Evolutionary conservation across 2,797 vertebrate species (phyloP).

Genomic region (Garrulus glandarius): DNA sequence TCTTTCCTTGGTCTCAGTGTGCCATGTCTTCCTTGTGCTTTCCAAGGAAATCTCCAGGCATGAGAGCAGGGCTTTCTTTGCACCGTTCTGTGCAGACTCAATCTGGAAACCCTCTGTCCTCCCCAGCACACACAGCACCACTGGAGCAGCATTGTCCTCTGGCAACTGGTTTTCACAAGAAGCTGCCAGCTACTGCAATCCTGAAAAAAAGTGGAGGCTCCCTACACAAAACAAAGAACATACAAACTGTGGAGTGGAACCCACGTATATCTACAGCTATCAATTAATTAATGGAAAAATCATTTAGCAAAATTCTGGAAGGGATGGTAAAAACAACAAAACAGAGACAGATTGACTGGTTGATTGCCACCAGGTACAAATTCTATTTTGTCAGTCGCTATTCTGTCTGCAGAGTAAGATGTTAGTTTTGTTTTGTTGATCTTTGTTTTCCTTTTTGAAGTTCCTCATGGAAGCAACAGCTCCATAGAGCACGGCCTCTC

Average conservation of each 20-base stretch:
- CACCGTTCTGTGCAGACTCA: fast-evolving
- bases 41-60: neutral
- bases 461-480: neutral
- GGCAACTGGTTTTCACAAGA: neutral
- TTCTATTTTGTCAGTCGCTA: neutral
- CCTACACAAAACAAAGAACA: neutral
- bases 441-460: neutral
- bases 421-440: neutral
- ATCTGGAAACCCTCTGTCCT: neutral
- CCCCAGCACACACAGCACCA: fast-evolving
- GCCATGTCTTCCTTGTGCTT: neutral
- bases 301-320: neutral
- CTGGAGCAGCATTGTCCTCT: fast-evolving
- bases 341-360: neutral
- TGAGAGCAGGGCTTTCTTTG: neutral
- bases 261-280: neutral
- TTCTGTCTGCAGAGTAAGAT: neutral
- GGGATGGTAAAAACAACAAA: neutral
- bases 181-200: neutral
- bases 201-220: neutral
- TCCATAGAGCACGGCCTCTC: neutral
- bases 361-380: neutral
- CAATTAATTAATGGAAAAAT: neutral
- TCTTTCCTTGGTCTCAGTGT: fast-evolving
- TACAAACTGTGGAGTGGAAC: neutral